A percentile compares a stretch with the other conserved stretches of the same genome.
Evolutionary conservation across 2,113 vertebrate genomes (phyloP).

Genomic region (Lepidothrix coronata): DNA sequence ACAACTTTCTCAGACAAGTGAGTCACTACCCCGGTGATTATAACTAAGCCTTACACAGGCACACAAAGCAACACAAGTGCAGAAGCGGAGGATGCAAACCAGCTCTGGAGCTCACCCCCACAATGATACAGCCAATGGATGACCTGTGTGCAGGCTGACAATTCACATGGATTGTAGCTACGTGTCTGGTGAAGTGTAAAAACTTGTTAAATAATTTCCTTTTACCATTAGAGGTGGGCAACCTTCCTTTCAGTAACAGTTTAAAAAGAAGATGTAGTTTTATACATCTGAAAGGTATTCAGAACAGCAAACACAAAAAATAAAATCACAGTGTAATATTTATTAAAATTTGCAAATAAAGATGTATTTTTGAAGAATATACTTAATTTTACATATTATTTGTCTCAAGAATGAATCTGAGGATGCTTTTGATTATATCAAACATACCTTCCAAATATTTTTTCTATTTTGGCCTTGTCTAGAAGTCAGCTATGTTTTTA

Average conservation of each 20-base stretch:
- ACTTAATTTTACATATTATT: neutral
- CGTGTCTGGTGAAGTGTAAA: neutral
- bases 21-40: neutral
- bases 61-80: accelerated
- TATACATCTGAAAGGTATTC: neutral
- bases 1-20: neutral
- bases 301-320: neutral
- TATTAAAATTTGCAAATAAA: neutral
- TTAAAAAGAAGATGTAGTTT: neutral
- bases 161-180: accelerated
- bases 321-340: neutral
- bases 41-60: neutral
- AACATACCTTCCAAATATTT: neutral
- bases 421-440: neutral
- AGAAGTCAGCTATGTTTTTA: neutral
- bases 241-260: neutral
- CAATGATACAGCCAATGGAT: accelerated
- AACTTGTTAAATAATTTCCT: neutral
- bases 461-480: neutral
- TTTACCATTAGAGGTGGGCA: neutral
- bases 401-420: neutral
- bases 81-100: neutral
- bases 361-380: neutral
- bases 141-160: neutral
- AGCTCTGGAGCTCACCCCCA: neutral